These are phyloP conservation scores for Aphrophora alni DNA, from an alignment of 2,888 invertebrate species.

Conservation along the genomic window DNA sequence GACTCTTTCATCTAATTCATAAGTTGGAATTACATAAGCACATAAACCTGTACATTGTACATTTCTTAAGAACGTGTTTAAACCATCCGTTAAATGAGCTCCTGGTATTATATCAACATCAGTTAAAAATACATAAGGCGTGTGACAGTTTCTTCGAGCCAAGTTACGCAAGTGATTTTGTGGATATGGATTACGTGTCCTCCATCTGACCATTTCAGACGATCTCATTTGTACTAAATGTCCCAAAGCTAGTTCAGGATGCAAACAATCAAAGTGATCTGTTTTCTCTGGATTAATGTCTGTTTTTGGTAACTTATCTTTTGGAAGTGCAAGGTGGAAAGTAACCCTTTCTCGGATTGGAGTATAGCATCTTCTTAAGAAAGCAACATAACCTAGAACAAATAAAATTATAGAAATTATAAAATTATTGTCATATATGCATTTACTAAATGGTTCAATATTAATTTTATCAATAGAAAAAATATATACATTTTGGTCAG, in stretches of 20 bases:
- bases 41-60: slow-evolving; percentile 65
- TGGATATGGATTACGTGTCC: slow-evolving; percentile 79
- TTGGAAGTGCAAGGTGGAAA: slow-evolving; percentile 77
- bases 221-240: slow-evolving; percentile 66
- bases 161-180: slow-evolving; percentile 89
- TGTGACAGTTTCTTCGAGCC: slow-evolving; percentile 84
- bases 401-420: too few species aligned
- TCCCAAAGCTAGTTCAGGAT: slow-evolving; percentile 69
- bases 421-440: too few species aligned
- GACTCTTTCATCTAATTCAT: slow-evolving; percentile 81
- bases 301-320: slow-evolving; percentile 60
- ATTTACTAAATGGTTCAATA: too few species aligned
- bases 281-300: slow-evolving; percentile 53
- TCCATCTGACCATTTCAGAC: slow-evolving; percentile 72
- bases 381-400: slow-evolving; percentile 66
- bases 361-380: slow-evolving; percentile 76
- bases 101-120: slow-evolving; percentile 91
- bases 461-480: too few species aligned
- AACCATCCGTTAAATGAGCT: slow-evolving; percentile 69
- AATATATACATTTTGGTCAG: too few species aligned
- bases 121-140: slow-evolving; percentile 80
- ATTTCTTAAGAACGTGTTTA: slow-evolving; percentile 70
- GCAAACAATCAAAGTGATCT: slow-evolving; percentile 64
- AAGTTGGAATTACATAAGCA: slow-evolving; percentile 90
- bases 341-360: slow-evolving; percentile 75